phyloP scores from a whole-genome alignment of 2,888 invertebrate species.

The Allacma fusca region DNA sequence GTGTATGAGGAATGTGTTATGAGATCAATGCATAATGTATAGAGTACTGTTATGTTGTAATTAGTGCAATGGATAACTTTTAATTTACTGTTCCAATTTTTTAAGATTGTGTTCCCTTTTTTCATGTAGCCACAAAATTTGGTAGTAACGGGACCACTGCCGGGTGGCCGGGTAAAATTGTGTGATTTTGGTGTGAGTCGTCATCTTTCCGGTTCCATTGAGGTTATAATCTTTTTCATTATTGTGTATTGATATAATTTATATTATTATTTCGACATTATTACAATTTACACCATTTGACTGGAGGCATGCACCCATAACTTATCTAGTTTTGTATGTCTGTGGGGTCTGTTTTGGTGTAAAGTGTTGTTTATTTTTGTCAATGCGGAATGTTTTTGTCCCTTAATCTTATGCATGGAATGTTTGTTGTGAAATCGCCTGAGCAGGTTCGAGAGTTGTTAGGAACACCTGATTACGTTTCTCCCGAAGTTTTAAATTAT shows the following conservation, averaged over 20 bases:
- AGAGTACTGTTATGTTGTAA: not conserved
- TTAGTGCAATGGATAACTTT: not conserved
- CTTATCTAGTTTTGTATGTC: constrained; percentile 43
- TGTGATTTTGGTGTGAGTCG: constrained; percentile 96
- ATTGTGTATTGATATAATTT: not conserved
- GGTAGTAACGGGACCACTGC: constrained; percentile 79
- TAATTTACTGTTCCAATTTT: constrained; percentile 1
- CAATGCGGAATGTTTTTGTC: not conserved
- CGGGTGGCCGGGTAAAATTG: constrained; percentile 82
- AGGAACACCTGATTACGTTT: constrained; percentile 64
- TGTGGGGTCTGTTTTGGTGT: constrained; percentile 39
- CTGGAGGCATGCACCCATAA: not conserved
- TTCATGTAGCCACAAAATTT: constrained; percentile 86
- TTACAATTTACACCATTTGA: constrained; percentile 9
- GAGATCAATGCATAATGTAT: constrained; percentile 1
- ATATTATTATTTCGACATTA: constrained; percentile 14
- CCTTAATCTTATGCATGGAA: constrained; percentile 15
- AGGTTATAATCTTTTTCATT: constrained; percentile 68
- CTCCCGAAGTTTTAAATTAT: constrained; percentile 93
- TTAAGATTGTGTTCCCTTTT: constrained; percentile 35
- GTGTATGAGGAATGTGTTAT: not conserved
- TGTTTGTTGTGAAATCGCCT: constrained; percentile 19
- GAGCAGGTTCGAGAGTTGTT: constrained; percentile 57
- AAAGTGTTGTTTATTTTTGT: constrained; percentile 55
- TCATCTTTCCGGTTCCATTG: constrained; percentile 86